Conservation (phyloP, 1,140 invertebrate genomes). For the Pinna nobilis region DNA sequence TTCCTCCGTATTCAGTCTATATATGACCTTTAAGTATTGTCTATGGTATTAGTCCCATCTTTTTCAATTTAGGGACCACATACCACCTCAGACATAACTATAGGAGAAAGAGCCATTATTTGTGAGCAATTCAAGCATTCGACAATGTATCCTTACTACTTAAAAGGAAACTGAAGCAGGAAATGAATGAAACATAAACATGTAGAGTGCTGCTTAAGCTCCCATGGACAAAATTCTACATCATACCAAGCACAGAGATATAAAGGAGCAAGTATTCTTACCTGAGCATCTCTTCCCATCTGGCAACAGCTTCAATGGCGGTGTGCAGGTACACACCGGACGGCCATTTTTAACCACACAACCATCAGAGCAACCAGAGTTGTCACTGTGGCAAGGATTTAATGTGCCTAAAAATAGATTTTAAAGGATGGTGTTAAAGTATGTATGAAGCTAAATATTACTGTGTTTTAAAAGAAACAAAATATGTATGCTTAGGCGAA, state of each 20-base stretch:
- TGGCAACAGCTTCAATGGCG: constrained; percentile 52
- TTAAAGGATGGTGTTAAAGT: not conserved
- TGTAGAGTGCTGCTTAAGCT: too few species aligned
- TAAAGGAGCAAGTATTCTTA: constrained; percentile 18
- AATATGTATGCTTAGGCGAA: too few species aligned
- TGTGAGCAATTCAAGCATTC: too few species aligned
- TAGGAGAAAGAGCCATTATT: too few species aligned
- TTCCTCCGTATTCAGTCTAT: too few species aligned
- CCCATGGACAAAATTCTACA: not conserved
- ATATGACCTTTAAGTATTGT: too few species aligned
- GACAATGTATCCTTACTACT: too few species aligned
- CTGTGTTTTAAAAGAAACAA: not conserved
- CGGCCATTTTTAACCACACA: constrained; percentile 92
- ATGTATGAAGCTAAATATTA: not conserved
- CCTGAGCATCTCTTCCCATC: constrained; percentile 45
- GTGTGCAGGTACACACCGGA: constrained; percentile 63
- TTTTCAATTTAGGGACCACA: too few species aligned
- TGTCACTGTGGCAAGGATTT: constrained; percentile 87
- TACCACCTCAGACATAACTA: too few species aligned
- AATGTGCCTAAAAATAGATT: constrained; percentile 76
- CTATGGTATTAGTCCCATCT: too few species aligned
- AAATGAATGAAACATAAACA: too few species aligned
- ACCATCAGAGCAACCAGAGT: constrained; percentile 95
- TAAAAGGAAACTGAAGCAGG: too few species aligned
- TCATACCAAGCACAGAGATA: not conserved